Evolutionary conservation across 2,797 vertebrate species (phyloP).

Genomic region (Microtus californicus): DNA sequence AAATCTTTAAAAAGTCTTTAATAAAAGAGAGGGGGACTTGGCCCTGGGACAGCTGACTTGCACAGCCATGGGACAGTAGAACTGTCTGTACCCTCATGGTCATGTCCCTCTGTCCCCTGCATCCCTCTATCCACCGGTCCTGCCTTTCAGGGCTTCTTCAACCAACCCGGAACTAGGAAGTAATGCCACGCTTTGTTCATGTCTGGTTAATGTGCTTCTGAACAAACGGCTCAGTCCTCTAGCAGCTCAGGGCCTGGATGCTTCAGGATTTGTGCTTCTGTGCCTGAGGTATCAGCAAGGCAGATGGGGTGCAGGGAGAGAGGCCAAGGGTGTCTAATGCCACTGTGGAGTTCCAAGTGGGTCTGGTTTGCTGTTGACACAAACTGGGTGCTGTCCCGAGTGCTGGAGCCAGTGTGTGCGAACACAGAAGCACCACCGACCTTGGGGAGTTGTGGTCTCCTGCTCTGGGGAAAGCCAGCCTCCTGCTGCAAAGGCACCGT

Average conservation of each 20-base stretch:
- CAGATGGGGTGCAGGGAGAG: neutral
- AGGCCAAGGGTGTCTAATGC: neutral
- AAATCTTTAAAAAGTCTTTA: too few species aligned
- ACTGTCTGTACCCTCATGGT: neutral
- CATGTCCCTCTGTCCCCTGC: fast-evolving
- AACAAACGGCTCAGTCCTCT: neutral
- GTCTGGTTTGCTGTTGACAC: neutral
- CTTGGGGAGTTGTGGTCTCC: neutral
- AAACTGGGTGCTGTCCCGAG: neutral
- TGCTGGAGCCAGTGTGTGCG: neutral
- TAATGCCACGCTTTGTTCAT: too few species aligned
- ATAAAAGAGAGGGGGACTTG: neutral
- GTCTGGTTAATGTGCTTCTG: neutral
- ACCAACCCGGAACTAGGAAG: neutral
- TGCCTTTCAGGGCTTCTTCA: neutral
- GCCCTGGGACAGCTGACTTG: neutral
- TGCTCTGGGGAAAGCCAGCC: neutral
- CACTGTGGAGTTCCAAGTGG: neutral
- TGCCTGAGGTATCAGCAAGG: neutral
- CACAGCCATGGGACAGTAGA: too few species aligned
- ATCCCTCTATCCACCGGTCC: fast-evolving
- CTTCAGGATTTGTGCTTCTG: neutral
- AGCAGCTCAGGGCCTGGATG: neutral
- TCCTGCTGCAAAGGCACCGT: neutral
- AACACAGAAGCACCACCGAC: neutral